A percentile compares a stretch with the other conserved stretches of the same genome.
phyloP scores from a whole-genome alignment of 2,888 invertebrate species.

The Alcis repandata region DNA sequence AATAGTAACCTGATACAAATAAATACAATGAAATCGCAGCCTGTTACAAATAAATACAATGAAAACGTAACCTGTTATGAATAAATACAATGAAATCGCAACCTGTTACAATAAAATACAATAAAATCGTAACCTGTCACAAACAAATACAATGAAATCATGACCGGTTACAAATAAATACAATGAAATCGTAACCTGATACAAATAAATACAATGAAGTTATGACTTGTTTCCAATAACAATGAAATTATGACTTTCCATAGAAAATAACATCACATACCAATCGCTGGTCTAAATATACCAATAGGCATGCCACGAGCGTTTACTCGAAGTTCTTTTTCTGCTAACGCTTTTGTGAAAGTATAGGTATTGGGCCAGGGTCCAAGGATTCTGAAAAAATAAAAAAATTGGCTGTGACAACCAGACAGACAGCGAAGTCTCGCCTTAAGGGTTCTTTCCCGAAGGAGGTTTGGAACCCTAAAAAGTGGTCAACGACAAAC shows the following conservation, averaged over 20 bases:
- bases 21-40: not conserved
- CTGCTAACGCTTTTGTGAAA: constrained; percentile 94
- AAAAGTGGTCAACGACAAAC: too few relatives aligned
- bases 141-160: not conserved
- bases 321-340: constrained; percentile 88
- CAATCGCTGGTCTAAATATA: constrained; percentile 93
- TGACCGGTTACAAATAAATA: not conserved
- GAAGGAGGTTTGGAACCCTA: too few relatives aligned
- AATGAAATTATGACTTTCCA: not conserved
- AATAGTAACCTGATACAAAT: not conserved
- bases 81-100: not conserved
- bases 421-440: too few relatives aligned
- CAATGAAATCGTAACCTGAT: not conserved
- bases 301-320: constrained; percentile 89
- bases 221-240: not conserved
- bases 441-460: too few relatives aligned
- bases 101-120: not conserved
- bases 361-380: constrained; percentile 95
- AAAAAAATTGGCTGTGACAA: too few relatives aligned
- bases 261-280: constrained; percentile 67
- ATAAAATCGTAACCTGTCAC: not conserved
- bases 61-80: not conserved
- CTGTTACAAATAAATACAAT: not conserved
- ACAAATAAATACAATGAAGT: not conserved
- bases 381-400: constrained; percentile 82